Conservation (phyloP, 1,140 invertebrate species). For the Armadillidium nasatum region DNA sequence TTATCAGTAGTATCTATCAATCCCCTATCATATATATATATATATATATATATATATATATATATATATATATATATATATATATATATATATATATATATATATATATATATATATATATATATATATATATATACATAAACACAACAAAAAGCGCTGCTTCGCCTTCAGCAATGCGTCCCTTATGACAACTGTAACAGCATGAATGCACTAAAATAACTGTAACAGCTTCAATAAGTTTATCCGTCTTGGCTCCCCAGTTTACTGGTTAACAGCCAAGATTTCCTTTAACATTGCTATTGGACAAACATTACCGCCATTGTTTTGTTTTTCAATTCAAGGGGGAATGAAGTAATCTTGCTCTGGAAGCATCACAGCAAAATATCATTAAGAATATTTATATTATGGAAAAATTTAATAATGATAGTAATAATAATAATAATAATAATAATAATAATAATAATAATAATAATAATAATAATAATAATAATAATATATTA, state of each 20-base stretch:
- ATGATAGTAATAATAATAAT: not conserved
- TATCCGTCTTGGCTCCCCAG: not conserved
- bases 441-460: not conserved
- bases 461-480: not conserved
- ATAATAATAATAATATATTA: slow-evolving; percentile 7
- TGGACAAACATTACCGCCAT: too few relatives aligned
- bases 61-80: slow-evolving; percentile 11
- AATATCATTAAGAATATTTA: too few relatives aligned
- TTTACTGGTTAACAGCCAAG: too few relatives aligned
- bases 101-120: slow-evolving; percentile 15
- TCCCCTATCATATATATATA: too few relatives aligned
- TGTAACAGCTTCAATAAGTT: not conserved
- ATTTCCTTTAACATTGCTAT: too few relatives aligned
- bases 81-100: slow-evolving; percentile 11
- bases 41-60: slow-evolving; percentile 9
- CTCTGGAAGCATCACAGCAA: too few relatives aligned
- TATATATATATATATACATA: slow-evolving; percentile 4
- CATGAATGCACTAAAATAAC: not conserved
- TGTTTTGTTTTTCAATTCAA: too few relatives aligned
- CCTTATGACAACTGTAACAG: not conserved
- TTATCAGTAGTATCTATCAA: too few relatives aligned
- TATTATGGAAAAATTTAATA: too few relatives aligned
- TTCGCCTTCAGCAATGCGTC: not conserved
- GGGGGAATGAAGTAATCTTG: too few relatives aligned
- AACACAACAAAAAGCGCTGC: too few relatives aligned